Conservation (phyloP, 2,797 vertebrate species). For the Cryptoprocta ferox region DNA sequence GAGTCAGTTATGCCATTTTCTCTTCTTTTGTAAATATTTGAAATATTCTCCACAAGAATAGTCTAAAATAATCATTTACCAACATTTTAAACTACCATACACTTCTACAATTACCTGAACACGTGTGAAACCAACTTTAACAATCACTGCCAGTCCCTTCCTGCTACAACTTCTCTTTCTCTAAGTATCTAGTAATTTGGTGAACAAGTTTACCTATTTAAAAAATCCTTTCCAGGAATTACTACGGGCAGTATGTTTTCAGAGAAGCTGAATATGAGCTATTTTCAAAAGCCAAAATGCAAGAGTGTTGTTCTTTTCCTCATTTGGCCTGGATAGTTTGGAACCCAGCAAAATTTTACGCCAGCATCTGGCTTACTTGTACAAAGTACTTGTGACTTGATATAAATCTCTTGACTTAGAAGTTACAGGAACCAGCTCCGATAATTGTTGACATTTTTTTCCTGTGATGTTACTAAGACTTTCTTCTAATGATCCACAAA, state of each 20-base stretch:
- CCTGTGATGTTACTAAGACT: neutral
- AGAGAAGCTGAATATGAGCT: neutral
- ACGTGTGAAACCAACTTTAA: neutral
- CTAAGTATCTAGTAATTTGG: neutral
- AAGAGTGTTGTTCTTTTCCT: neutral
- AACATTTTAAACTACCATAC: neutral
- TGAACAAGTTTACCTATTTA: neutral
- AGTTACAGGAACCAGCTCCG: neutral
- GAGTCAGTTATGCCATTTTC: neutral
- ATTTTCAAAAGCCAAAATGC: neutral
- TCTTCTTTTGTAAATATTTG: neutral
- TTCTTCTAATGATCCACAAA: neutral
- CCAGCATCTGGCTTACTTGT: neutral
- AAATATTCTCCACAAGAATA: neutral
- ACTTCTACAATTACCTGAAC: neutral
- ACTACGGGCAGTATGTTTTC: neutral
- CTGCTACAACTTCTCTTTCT: neutral
- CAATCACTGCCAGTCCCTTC: neutral
- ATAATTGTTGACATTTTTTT: neutral
- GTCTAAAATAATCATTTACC: neutral
- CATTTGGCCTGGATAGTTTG: neutral
- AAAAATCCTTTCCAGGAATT: neutral
- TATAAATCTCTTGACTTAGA: neutral
- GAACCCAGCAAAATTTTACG: neutral
- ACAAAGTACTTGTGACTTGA: neutral